A percentile compares a stretch with the other conserved stretches of the same genome.
These are phyloP conservation scores for Cataglyphis cursor DNA, from an alignment of 2,888 invertebrate species.

Conservation along the genomic window DNA sequence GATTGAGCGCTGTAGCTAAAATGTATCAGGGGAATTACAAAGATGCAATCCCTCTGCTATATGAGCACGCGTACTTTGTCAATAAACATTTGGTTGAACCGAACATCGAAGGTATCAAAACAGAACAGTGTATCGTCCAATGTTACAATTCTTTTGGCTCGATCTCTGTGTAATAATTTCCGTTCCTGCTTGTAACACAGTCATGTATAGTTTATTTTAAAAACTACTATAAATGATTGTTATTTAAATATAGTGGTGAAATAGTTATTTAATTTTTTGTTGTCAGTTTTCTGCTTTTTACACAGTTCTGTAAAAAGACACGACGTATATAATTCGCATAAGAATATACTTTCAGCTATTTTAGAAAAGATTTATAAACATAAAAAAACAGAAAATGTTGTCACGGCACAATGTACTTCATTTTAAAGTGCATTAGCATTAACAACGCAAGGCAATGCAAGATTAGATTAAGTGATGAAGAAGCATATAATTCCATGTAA, in stretches of 20 bases:
- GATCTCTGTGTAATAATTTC: conserved; percentile 62
- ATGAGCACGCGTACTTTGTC: conserved; percentile 80
- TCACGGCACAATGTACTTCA: conserved; percentile 13
- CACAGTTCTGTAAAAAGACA: conserved; percentile 21
- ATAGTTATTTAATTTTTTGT: conserved; percentile 11
- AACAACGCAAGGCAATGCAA: conserved; percentile 28
- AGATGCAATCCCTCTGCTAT: conserved; percentile 80
- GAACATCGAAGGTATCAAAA: conserved; percentile 83
- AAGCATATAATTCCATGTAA: conserved; percentile 12
- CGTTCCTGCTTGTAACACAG: conserved; percentile 43
- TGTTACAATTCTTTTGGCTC: conserved; percentile 83
- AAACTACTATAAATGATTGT: neutral
- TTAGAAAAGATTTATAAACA: neutral
- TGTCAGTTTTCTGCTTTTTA: neutral
- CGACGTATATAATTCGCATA: conserved; percentile 22
- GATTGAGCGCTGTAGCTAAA: conserved; percentile 77
- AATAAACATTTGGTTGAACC: conserved; percentile 81
- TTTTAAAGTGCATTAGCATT: conserved; percentile 8
- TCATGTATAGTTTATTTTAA: neutral
- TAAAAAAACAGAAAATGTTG: neutral
- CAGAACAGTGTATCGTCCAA: conserved; percentile 85
- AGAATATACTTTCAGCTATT: conserved; percentile 20
- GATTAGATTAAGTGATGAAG: conserved; percentile 11
- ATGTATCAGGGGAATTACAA: conserved; percentile 82
- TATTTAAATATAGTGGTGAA: neutral